Percentiles rank a stretch among this genome's conserved stretches.
These are phyloP conservation scores for Pseudopipra pipra DNA, from an alignment of 2,113 vertebrate genomes.

Conservation along the genomic window DNA sequence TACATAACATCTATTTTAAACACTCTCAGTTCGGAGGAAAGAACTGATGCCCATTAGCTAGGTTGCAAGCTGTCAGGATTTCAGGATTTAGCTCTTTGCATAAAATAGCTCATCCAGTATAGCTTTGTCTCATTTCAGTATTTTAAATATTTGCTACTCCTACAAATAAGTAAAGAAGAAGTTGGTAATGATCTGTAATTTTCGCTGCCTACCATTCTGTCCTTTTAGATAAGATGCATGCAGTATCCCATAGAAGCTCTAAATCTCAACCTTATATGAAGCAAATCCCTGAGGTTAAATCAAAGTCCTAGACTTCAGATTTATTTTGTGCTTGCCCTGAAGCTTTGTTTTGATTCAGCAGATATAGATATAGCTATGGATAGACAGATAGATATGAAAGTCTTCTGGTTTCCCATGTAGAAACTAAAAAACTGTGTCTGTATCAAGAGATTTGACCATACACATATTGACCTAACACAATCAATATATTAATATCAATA, in stretches of 20 bases:
- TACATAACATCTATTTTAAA: neutral
- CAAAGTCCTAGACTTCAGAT: neutral
- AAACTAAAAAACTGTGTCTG: neutral
- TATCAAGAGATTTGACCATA: neutral
- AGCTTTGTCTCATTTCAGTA: neutral
- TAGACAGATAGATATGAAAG: neutral
- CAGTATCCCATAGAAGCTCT: neutral
- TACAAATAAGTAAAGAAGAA: neutral
- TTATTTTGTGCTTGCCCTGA: neutral
- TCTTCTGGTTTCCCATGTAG: neutral
- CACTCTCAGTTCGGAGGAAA: neutral
- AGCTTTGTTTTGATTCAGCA: neutral
- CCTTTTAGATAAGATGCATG: neutral
- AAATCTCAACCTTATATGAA: neutral
- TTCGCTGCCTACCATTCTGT: neutral
- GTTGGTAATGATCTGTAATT: neutral
- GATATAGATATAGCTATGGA: neutral
- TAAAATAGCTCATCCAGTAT: neutral
- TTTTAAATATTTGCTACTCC: neutral
- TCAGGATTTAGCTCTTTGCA: neutral
- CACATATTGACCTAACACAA: neutral
- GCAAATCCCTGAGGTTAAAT: neutral
- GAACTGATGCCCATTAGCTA: neutral
- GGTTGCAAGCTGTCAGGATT: neutral
- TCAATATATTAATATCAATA: neutral